Evolutionary conservation across 2,113 vertebrate genomes (phyloP).

Genomic region (Suricata suricatta): DNA sequence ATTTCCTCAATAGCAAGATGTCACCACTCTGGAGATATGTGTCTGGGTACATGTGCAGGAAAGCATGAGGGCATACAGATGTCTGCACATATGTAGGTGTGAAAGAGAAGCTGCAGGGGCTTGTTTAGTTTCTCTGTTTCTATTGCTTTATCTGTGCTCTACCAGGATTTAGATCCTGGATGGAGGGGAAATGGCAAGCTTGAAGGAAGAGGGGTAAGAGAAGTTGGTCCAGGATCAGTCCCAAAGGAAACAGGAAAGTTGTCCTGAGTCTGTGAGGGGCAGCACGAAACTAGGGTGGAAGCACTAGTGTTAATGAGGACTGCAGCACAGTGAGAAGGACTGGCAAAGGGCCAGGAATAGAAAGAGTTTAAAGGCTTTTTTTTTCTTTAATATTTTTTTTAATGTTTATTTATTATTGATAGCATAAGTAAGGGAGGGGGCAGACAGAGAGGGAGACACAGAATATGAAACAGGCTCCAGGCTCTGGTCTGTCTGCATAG

Average conservation of each 20-base stretch:
- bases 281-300: neutral
- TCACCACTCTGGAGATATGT: constrained; percentile 13
- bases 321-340: neutral
- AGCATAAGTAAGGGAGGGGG: too few relatives aligned
- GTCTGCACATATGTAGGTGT: neutral
- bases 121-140: constrained; percentile 40
- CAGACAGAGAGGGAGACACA: too few relatives aligned
- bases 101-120: neutral
- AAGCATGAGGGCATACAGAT: constrained; percentile 26
- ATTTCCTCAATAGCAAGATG: constrained; percentile 53
- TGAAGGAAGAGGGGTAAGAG: neutral
- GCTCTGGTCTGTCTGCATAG: too few relatives aligned
- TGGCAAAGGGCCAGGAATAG: neutral
- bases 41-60: neutral
- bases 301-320: neutral
- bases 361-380: neutral
- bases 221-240: neutral
- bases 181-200: neutral
- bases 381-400: too few relatives aligned
- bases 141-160: constrained; percentile 9
- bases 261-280: neutral
- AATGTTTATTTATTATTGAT: too few relatives aligned
- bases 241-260: neutral
- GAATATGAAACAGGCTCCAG: too few relatives aligned
- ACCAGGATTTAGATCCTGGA: constrained; percentile 17